Conservation (phyloP, 2,797 vertebrate species). For the Agapornis canus region DNA sequence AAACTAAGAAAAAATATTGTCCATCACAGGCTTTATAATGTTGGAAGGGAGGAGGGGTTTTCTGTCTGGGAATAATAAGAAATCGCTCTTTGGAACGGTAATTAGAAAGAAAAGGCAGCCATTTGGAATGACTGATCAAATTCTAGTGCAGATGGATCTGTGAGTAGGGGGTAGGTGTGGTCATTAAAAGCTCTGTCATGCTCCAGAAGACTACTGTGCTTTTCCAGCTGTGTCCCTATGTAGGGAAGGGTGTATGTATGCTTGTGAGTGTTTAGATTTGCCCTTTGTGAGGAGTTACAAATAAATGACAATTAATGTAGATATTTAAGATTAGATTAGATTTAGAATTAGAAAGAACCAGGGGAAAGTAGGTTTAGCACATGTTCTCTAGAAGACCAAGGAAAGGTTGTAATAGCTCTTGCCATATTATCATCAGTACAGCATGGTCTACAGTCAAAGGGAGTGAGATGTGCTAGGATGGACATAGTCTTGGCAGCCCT, state of each 20-base stretch:
- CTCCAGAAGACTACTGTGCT: accelerated
- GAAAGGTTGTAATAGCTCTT: not conserved
- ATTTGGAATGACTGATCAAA: not conserved
- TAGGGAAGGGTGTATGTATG: not conserved
- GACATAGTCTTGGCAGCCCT: not conserved
- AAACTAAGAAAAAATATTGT: not conserved
- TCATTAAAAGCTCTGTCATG: not conserved
- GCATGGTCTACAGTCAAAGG: not conserved
- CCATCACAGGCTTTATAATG: not conserved
- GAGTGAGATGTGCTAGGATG: not conserved
- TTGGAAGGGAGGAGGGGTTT: not conserved
- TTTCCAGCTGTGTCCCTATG: not conserved
- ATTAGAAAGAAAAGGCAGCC: not conserved
- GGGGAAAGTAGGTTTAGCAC: not conserved
- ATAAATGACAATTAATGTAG: not conserved
- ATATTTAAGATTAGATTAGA: not conserved
- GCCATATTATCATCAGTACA: not conserved
- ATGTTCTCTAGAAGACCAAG: not conserved
- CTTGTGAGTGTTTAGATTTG: not conserved
- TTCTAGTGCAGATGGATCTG: not conserved
- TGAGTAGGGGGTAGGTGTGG: not conserved
- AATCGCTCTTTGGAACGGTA: not conserved
- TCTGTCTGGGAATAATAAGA: not conserved
- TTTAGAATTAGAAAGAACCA: not conserved
- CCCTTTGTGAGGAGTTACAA: not conserved